Evolutionary conservation across 2,888 invertebrate species (phyloP), one percentile per base, ranked within the genome.

Genomic region (Diaphora mendica): DNA sequence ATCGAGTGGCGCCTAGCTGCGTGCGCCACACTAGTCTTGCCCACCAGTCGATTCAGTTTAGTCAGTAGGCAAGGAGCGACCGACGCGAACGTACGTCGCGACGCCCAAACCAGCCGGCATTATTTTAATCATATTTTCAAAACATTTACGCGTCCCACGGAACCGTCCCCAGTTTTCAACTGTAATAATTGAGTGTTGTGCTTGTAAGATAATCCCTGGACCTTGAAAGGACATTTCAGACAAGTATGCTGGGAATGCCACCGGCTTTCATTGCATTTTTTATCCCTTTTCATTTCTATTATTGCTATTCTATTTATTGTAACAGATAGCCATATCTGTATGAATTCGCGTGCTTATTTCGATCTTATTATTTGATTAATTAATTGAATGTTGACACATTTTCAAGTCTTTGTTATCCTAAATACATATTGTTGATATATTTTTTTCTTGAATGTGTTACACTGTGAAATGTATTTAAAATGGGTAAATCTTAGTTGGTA

Each of bases 11-110:
- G 85, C 81, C 82, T 79, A 83, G 79, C 85, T 91, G 93, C 93
- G 92, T 93, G 94, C 93, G 91, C 94, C 90, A 86, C 95, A 93
- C 94, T 94, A 94, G 79, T 83, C 78, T 80, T 79, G 77, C 74
- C 84, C 83, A 81, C 86, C 84, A 87, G 88, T 88, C 91, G 89
- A 90, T 92, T 89, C 88, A 89, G 87, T 91, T 88, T 86, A 94
- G 94, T 95, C 59, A 94, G 95, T 95, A 92, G 93, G 93, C 92
- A 90, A 87, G 86, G 87, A 86, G 88, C 89, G 82, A 78, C 85
- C 84, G 82, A 80, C 84, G 89, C 84, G 87, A 80, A 78, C 87
- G 90, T 87, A 88, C 91, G 92, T 89, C 82, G 84, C 81, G 79
- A 77, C 85, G 82, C 85, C 83, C 76, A 59, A 81, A 75, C 75